Evolutionary conservation across 2,888 invertebrate genomes (phyloP), one percentile per base, ranked within the genome.

Genomic region (Acanthosepion esculentum): DNA sequence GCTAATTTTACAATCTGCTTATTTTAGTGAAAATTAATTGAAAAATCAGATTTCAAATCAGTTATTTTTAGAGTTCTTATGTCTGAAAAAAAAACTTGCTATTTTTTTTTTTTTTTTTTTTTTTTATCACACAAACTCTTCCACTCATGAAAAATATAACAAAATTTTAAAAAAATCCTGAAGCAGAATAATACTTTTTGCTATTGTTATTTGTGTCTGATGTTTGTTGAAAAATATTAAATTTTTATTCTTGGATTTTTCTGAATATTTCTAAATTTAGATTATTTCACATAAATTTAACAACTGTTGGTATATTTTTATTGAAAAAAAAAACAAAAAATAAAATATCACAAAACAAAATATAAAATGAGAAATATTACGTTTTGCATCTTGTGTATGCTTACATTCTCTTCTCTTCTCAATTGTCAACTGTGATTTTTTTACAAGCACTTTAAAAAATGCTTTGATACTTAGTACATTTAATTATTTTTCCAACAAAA

Each of bases 201-300:
- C 78, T 78, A n/a, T 78, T 78, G 78, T 78, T 78, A 78, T n/a
- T 78, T 78, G 33, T 78, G 78, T 78, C 78, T 59, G 59, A 78
- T 78, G n/a, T 78, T 78, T 78, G 78, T 78, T 78, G 33, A 78
- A 78, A 78, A 78, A 78, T 78, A 78, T 78, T 78, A 78, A 78
- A 78, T 78, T 78, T 78, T 78, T 78, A 78, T 78, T 78, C 78
- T 78, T 78, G 78, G 78, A 78, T n/a, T 78, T 78, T 78, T 78
- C n/a, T 33, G 78, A 78, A 78, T 78, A 78, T 78, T 78, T 78
- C 78, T 78, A 78, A 78, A 78, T n/a, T 78, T 78, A 78, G 78
- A 78, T 78, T 78, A 78, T n/a, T 78, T 78, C 78, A 78, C 78
- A 78, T 78, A n/a, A 78, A 78, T 78, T 78, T 78, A 78, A 78